Evolutionary conservation across 2,888 invertebrate genomes (phyloP), one percentile per base, ranked within the genome.

Genomic region (Keiferia lycopersicella): DNA sequence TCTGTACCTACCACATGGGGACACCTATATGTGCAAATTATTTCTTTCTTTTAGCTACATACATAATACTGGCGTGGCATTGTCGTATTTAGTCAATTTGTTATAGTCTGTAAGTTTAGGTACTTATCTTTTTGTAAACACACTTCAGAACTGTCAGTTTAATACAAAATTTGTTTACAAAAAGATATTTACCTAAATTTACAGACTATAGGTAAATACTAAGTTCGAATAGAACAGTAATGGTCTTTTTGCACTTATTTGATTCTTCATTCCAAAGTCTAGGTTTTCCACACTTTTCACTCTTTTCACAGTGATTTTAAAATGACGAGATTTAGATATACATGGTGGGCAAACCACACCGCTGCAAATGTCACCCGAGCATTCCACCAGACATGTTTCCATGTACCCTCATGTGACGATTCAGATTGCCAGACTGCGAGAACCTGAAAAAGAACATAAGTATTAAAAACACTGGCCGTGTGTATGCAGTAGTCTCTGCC

Each of bases 391-490:
- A 88, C 81, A 93, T 94, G 74, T 94, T 94, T 41, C 96, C 96
- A 82, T 99, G 99, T 3, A 99, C 99, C 73, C 99, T 94, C 99
- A 99, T 99, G 88, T 99, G 99, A 76, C 99, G 94, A 91, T 99
- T 99, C 67, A 99, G 93, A 88, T 99, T 99, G 65, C 99, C 99
- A 51, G 98, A 98, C 84, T 99, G 99, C 7, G 98, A 98, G 88
- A 99, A 99, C 81, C 94, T 94, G 83, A 58, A 39, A 18, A 39
- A 56, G 6, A 34, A 56, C 11, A 34, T 11, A 30, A 56, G 0
- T 26, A 22, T 30, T 7, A 2, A 53, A 26, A n/a, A n/a, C n/a
- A n/a, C n/a, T n/a, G n/a, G n/a, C n/a, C n/a, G n/a, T n/a, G n/a
- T n/a, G n/a, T n/a, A n/a, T n/a, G n/a, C n/a, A n/a, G n/a, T n/a